phyloP scores from a whole-genome alignment of 2,113 vertebrate species.

The Alethe diademata region DNA sequence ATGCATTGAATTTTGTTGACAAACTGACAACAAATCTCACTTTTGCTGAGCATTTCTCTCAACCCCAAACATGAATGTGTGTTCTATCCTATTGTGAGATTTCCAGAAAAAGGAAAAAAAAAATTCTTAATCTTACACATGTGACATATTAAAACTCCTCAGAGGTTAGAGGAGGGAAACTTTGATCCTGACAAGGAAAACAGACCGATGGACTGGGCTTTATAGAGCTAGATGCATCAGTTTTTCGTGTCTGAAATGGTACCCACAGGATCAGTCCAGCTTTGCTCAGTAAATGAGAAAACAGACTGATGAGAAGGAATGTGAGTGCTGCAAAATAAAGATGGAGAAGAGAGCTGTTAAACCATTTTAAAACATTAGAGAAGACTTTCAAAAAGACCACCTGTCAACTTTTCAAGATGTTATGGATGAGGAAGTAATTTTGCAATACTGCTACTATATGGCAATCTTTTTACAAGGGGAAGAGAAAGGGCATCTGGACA shows the following conservation, averaged over 20 bases:
- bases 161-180: not conserved
- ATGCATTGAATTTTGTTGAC: not conserved
- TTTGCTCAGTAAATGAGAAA: not conserved
- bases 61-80: not conserved
- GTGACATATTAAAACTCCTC: not conserved
- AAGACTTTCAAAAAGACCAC: not conserved
- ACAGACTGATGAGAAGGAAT: not conserved
- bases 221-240: not conserved
- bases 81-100: not conserved
- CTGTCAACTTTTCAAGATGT: not conserved
- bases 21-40: not conserved
- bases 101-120: not conserved
- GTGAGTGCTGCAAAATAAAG: not conserved
- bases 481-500: not conserved
- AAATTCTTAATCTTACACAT: not conserved
- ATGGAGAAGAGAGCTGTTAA: not conserved
- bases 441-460: not conserved
- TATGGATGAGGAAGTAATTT: not conserved
- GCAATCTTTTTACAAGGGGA: not conserved
- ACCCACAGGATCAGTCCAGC: not conserved
- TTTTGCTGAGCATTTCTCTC: not conserved
- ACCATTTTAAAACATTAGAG: constrained; percentile 7
- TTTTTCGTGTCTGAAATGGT: not conserved
- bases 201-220: not conserved
- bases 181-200: not conserved